Evolutionary conservation across 2,113 vertebrate species (phyloP).

Genomic region (Recurvirostra avosetta): DNA sequence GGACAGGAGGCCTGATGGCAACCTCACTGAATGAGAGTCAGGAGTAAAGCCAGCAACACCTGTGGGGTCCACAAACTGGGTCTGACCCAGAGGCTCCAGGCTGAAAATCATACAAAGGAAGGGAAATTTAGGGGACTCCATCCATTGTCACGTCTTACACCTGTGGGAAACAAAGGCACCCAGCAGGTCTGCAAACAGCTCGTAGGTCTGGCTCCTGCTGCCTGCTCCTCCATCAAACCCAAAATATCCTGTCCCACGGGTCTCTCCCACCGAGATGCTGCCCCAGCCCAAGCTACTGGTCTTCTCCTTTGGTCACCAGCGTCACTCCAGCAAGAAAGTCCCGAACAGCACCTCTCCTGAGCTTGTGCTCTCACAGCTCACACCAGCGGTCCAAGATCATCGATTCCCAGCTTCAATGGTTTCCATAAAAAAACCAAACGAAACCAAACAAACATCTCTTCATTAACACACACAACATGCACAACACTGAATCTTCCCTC

Average conservation of each 20-base stretch:
- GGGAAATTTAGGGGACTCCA: not conserved
- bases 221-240: not conserved
- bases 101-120: not conserved
- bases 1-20: rapidly evolving
- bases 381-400: not conserved
- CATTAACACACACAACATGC: not conserved
- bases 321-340: not conserved
- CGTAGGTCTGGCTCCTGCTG: not conserved
- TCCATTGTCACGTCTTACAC: not conserved
- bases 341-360: not conserved
- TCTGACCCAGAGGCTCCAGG: not conserved
- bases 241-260: rapidly evolving
- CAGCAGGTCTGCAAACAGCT: not conserved
- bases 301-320: not conserved
- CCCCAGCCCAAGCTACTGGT: not conserved
- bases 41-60: not conserved
- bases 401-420: not conserved
- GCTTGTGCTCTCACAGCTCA: not conserved
- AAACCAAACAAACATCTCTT: not conserved
- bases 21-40: not conserved
- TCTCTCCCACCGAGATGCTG: not conserved
- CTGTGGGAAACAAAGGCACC: not conserved
- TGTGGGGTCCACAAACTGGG: not conserved
- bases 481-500: not conserved
- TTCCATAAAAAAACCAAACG: not conserved